A percentile compares a stretch with the other conserved stretches of the same genome.
phyloP scores from a whole-genome alignment of 2,797 vertebrate species.

The Aulostomus chinensis region DNA sequence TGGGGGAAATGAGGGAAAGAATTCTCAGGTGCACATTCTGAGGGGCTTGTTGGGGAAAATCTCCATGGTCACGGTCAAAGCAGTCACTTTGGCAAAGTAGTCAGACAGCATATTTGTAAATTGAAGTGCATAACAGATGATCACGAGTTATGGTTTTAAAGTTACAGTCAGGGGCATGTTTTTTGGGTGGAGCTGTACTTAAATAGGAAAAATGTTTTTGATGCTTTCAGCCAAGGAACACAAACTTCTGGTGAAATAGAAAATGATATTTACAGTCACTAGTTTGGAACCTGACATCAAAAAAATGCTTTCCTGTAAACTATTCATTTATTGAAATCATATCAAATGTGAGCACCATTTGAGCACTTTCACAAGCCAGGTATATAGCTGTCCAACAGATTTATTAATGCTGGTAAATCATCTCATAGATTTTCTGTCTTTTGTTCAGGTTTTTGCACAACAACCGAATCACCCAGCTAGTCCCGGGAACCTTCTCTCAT shows the following conservation, averaged over 20 bases:
- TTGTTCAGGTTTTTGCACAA: slow-evolving; percentile 95
- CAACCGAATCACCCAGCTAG: slow-evolving; percentile 93
- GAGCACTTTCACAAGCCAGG: too few species aligned
- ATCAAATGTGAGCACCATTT: not conserved
- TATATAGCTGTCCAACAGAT: too few species aligned
- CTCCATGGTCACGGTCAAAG: slow-evolving; percentile 50
- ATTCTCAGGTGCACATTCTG: slow-evolving; percentile 42
- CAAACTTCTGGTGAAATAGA: not conserved
- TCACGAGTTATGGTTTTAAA: not conserved
- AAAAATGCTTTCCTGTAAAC: too few species aligned
- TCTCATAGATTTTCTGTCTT: slow-evolving; percentile 2
- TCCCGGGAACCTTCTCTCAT: slow-evolving; percentile 92
- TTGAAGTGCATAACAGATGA: slow-evolving; percentile 1
- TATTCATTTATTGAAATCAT: too few species aligned
- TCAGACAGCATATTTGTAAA: slow-evolving; percentile 7
- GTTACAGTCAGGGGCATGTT: not conserved
- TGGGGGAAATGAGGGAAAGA: slow-evolving; percentile 3
- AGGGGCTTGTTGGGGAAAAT: slow-evolving; percentile 43
- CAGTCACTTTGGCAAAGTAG: slow-evolving; percentile 2
- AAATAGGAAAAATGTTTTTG: slow-evolving; percentile 16
- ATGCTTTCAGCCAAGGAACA: slow-evolving; percentile 7
- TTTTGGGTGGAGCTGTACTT: not conserved
- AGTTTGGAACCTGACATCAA: too few species aligned
- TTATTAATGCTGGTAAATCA: too few species aligned
- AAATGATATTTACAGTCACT: too few species aligned